Evolutionary conservation across 1,140 invertebrate genomes (phyloP), one percentile per base, ranked within the genome.

Genomic region (Drosophila kikkawai): DNA sequence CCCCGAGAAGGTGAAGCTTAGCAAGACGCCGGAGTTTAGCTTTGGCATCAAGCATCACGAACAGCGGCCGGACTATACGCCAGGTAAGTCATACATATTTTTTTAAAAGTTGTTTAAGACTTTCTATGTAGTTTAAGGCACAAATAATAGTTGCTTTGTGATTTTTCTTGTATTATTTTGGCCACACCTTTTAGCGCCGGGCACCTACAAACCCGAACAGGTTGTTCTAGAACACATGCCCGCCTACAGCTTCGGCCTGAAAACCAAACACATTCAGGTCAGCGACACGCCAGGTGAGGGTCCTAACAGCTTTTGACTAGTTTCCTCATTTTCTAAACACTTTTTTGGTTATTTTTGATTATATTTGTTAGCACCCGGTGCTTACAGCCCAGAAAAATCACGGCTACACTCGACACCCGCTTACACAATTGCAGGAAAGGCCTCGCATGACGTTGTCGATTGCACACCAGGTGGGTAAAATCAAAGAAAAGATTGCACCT

Each of bases 41-140:
- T 96, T 96, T 65, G 93, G 94, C 44, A 93, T 95, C 42, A 96
- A 94, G 92, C 92, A 95, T 0, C 95, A 95, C 78, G 95, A 96
- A 47, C 93, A 93, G 9, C 96, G 95, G 91, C 78, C 93, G 4
- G 96, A 96, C 83, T 94, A 95, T 48, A 96, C 96, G 9, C 98
- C 98, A 42, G 95, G 90, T 91, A 53, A 41, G 75, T 94, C 93
- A 34, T 22, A n/a, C 19, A 19, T 19, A 1, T 22, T 22, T 22
- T 22, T 2, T n/a, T n/a, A n/a, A 13, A 3, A 26, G 13, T 26
- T 17, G 2, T 5, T n/a, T n/a, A 7, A 6, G 7, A 3, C 13
- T 12, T 7, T 3, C 11, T 34, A 2, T 4, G 4, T 1, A 36
- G n/a, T 11, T 45, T n/a, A 13, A 4, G 22, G n/a, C 17, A 19